phyloP scores from a whole-genome alignment of 2,113 vertebrate species.

The Gavialis gangeticus region DNA sequence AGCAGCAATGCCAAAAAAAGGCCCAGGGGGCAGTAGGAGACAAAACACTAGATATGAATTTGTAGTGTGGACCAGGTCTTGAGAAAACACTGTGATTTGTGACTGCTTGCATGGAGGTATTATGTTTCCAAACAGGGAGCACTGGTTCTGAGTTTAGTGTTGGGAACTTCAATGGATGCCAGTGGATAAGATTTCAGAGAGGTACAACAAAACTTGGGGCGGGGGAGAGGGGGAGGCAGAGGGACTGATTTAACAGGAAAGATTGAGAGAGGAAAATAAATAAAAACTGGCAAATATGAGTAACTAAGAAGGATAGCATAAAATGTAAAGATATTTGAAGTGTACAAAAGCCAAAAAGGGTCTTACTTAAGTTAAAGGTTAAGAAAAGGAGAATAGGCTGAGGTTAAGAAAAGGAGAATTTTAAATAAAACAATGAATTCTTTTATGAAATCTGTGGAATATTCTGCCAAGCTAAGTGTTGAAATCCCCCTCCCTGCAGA shows the following conservation, averaged over 20 bases:
- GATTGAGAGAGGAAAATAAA: not conserved
- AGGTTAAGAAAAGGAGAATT: not conserved
- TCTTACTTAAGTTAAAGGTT: too few species aligned
- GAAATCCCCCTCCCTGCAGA: not conserved
- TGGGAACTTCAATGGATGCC: not conserved
- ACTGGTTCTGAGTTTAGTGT: not conserved
- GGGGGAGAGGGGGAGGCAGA: not conserved
- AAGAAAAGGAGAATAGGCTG: not conserved
- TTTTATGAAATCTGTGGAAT: not conserved
- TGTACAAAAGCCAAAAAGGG: not conserved
- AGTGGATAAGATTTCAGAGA: not conserved
- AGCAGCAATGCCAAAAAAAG: not conserved
- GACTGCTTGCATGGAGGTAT: not conserved
- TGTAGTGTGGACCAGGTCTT: not conserved
- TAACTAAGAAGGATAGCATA: not conserved
- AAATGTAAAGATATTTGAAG: not conserved
- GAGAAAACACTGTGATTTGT: not conserved
- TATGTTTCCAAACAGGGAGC: not conserved
- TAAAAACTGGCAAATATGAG: not conserved
- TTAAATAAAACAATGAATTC: not conserved
- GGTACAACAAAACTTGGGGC: not conserved
- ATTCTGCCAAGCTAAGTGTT: not conserved
- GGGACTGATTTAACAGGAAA: not conserved
- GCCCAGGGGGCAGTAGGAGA: not conserved
- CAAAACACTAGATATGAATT: not conserved